Conservation (phyloP, 2,113 vertebrate genomes). For the Albula goreensis region DNA sequence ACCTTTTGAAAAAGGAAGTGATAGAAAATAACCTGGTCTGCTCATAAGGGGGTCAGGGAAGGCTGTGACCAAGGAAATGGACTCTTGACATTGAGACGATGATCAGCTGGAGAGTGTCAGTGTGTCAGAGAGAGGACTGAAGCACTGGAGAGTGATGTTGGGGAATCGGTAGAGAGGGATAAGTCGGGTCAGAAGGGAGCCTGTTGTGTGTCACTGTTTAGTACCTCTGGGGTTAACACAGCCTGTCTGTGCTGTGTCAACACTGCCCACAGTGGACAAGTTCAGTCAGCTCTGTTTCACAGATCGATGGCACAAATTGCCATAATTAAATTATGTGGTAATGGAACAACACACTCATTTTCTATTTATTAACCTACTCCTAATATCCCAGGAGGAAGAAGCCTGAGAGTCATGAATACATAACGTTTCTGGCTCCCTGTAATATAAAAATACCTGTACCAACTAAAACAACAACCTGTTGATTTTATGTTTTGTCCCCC, state of each 20-base stretch:
- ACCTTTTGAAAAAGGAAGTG: neutral
- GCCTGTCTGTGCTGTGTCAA: constrained; percentile 11
- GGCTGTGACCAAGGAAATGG: neutral
- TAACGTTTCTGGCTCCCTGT: neutral
- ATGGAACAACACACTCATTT: constrained; percentile 12
- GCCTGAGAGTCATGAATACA: neutral
- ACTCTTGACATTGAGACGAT: neutral
- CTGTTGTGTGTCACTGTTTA: neutral
- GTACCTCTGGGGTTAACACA: neutral
- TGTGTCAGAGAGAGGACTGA: neutral
- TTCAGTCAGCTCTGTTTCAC: neutral
- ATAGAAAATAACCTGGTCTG: neutral
- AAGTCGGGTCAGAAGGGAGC: neutral
- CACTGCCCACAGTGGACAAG: neutral
- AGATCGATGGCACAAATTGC: constrained; percentile 16
- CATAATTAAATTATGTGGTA: constrained; percentile 24
- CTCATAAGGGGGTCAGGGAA: neutral
- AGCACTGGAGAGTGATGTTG: neutral
- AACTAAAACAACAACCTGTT: too few relatives aligned
- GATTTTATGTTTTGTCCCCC: neutral
- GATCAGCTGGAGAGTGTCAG: neutral
- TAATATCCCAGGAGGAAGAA: neutral
- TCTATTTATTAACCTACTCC: constrained; percentile 11
- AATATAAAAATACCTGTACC: neutral
- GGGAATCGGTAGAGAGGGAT: neutral